Base-by-base conservation (phyloP, 2,113 vertebrate genomes). In the Salminus brasiliensis region DNA sequence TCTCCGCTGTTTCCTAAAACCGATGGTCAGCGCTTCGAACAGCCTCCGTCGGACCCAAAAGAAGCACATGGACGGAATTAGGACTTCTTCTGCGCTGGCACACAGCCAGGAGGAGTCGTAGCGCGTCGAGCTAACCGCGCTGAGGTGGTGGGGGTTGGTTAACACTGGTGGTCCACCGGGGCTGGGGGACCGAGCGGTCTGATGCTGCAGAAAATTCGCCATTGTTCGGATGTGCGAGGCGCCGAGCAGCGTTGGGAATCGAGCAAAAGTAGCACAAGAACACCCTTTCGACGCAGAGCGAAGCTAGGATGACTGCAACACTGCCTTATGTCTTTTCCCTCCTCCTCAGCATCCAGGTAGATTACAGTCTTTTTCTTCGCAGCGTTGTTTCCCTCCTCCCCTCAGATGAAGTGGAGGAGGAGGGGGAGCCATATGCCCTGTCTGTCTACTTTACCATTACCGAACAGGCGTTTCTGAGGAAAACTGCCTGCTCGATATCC, bases 141-240 rank as follows among this genome's bases (percentile, higher is more conserved):
- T 18, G 60, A 49, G 47, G 45, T 21, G 47, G 16, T 49, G 47
- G 3, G 4, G 0, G 47, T 25, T 21, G 49, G 49, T 43, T 70
- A 55, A 80, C 47, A 18, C 69, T 21, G 57, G 30, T 9, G 57
- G 69, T 72, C 74, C 67, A 78, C 75, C 78, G 79, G 66, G 67
- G 66, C 72, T 67, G 32, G 41, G 72, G 76, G 62, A 77, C 75
- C 45, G 68, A 82, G 85, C 86, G 84, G 76, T 87, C 86, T 85
- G 88, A 85, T 90, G 87, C 80, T 83, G 83, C 88, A 86, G 85
- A 83, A 79, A 76, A 80, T 66, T 85, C 88, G 87, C 89, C 89
- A 91, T 93, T 93, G 92, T 93, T 92, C 89, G 88, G 87, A 91
- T 88, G 89, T 80, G 87, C 87, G 85, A 87, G 87, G 86, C 86